These are phyloP conservation scores for Clavelina lepadiformis DNA, from an alignment of 23 tunicate genomes.

Conservation along the genomic window DNA sequence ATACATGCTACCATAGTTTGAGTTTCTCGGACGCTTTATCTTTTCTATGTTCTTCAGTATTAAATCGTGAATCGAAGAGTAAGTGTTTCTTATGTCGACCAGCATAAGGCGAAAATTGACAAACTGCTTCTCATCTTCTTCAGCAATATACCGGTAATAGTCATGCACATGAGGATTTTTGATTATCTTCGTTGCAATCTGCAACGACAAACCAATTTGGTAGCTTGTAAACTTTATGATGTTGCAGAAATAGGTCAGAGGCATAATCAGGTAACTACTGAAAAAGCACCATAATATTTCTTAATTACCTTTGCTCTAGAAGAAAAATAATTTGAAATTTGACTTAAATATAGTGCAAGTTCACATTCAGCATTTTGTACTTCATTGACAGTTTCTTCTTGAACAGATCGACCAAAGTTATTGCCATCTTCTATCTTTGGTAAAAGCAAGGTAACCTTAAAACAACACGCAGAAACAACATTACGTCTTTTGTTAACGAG, in stretches of 20 bases:
- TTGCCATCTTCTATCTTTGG: constrained; percentile 86
- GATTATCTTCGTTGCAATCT: constrained; percentile 53
- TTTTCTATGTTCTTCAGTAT: constrained; percentile 67
- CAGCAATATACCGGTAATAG: constrained; percentile 55
- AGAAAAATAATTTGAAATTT: constrained; percentile 36
- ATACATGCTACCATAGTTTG: constrained; percentile 27
- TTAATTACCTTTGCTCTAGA: constrained; percentile 72
- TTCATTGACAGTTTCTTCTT: constrained; percentile 66
- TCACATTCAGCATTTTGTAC: constrained; percentile 61
- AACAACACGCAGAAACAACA: too few relatives aligned
- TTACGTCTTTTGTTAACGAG: too few relatives aligned
- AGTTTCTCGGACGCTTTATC: constrained; percentile 48
- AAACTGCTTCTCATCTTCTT: constrained; percentile 77
- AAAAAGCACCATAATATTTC: too few relatives aligned
- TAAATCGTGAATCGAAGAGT: constrained; percentile 73
- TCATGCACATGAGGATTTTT: constrained; percentile 61
- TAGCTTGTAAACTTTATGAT: too few relatives aligned
- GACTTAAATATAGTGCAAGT: constrained; percentile 34
- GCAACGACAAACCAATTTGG: too few relatives aligned
- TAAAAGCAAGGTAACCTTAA: constrained; percentile 62
- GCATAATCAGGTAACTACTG: too few relatives aligned
- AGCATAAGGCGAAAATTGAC: constrained; percentile 53
- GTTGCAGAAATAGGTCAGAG: too few relatives aligned
- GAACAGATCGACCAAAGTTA: constrained; percentile 78
- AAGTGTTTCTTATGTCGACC: constrained; percentile 55